Evolutionary conservation across 2,797 vertebrate species (phyloP).

Genomic region (Nyctibius grandis): DNA sequence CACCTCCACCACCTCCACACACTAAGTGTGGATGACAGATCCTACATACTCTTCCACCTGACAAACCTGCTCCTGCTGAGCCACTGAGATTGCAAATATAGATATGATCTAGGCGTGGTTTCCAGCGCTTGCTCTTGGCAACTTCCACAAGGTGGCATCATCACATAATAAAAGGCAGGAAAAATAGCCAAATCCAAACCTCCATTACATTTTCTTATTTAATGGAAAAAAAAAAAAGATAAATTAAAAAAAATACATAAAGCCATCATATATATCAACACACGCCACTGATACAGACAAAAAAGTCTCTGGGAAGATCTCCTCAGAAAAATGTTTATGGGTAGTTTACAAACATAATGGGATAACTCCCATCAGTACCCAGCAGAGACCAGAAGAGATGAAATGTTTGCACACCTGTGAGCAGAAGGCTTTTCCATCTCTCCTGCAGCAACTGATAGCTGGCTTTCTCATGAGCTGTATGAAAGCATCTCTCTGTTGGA

Average conservation of each 20-base stretch:
- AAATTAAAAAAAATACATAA: not conserved
- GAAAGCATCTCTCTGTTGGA: not conserved
- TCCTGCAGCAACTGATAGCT: not conserved
- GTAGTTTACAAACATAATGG: not conserved
- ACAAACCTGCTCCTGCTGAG: not conserved
- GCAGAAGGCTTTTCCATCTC: not conserved
- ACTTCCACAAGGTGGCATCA: not conserved
- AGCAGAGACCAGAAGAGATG: not conserved
- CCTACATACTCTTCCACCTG: fast-evolving
- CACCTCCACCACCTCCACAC: no score
- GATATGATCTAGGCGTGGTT: not conserved
- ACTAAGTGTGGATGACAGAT: fast-evolving
- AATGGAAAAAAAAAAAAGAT: not conserved
- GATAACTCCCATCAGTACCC: not conserved
- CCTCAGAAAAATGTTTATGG: not conserved
- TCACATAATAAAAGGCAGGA: not conserved
- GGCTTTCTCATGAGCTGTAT: not conserved
- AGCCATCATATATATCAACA: not conserved
- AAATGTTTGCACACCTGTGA: not conserved
- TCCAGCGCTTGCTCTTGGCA: not conserved
- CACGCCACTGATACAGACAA: not conserved
- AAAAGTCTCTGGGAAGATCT: not conserved
- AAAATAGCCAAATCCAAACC: fast-evolving
- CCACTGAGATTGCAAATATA: not conserved
- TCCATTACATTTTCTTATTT: not conserved